Conservation (phyloP, 2,888 invertebrate genomes). For the Strigamia transsilvanica region DNA sequence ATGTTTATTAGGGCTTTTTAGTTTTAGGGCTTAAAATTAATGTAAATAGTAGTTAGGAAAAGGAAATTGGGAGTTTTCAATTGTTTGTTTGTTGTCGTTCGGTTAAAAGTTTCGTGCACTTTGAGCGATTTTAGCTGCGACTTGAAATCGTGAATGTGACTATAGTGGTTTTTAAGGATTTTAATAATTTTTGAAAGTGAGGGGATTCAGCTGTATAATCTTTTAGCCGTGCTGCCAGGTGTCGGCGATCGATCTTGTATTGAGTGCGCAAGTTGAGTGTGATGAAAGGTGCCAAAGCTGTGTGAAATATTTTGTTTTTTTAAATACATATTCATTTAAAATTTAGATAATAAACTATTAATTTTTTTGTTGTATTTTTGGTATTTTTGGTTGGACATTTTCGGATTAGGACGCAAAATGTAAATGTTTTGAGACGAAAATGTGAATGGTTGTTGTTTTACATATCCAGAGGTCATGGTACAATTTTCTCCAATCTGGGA, state of each 20-base stretch:
- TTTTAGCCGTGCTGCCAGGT: conserved; percentile 22
- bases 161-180: neutral
- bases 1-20: neutral
- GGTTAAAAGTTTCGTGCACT: neutral
- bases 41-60: neutral
- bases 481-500: conserved; percentile 39
- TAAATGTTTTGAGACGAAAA: neutral
- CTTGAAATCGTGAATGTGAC: neutral
- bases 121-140: neutral
- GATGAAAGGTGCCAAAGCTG: neutral
- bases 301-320: neutral
- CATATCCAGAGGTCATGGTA: conserved; percentile 13
- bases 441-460: neutral
- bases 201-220: neutral
- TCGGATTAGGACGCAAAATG: neutral
- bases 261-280: conserved; percentile 21
- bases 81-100: no score
- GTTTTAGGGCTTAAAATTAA: neutral
- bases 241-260: conserved; percentile 41
- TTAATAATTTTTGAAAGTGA: neutral
- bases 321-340: neutral
- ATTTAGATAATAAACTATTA: neutral
- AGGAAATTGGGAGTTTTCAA: no score
- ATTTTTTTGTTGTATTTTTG: neutral
- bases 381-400: neutral